Evolutionary conservation across 2,113 vertebrate species (phyloP).

Genomic region (Clarias gariepinus): DNA sequence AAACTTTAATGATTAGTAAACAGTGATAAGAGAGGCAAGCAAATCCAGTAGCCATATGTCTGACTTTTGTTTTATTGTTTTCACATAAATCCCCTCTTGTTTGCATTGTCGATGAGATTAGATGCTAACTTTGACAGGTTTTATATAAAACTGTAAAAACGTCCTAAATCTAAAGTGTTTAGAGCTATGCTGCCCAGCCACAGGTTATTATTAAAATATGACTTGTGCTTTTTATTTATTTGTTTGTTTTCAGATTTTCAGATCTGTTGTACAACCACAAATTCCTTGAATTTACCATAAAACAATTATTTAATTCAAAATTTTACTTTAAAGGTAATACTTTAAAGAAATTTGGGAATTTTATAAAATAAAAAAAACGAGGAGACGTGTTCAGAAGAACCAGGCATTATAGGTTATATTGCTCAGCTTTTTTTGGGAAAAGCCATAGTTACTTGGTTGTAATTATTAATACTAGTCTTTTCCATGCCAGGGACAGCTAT

Average conservation of each 20-base stretch:
- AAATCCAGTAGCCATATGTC: neutral
- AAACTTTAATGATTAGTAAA: too few relatives aligned
- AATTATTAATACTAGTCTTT: neutral
- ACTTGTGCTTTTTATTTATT: neutral
- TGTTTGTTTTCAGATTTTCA: neutral
- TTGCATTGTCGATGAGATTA: neutral
- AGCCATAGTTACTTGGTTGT: neutral
- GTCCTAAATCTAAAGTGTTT: neutral
- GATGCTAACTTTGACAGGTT: neutral
- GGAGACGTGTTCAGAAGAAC: neutral
- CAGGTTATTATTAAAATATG: neutral
- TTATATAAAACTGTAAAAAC: neutral
- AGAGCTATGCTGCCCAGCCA: neutral
- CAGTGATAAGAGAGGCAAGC: too few relatives aligned
- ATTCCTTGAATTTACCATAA: neutral
- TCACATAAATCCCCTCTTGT: neutral
- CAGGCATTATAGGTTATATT: neutral
- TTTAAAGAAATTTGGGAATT: neutral
- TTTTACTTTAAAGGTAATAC: neutral
- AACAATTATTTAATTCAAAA: neutral
- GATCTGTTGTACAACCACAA: neutral
- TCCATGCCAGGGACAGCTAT: neutral
- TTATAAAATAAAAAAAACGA: neutral
- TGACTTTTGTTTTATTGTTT: neutral
- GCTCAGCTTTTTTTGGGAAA: neutral